phyloP scores from a whole-genome alignment of 2,113 vertebrate species.

The Gnathonemus echidnorhynchus region DNA sequence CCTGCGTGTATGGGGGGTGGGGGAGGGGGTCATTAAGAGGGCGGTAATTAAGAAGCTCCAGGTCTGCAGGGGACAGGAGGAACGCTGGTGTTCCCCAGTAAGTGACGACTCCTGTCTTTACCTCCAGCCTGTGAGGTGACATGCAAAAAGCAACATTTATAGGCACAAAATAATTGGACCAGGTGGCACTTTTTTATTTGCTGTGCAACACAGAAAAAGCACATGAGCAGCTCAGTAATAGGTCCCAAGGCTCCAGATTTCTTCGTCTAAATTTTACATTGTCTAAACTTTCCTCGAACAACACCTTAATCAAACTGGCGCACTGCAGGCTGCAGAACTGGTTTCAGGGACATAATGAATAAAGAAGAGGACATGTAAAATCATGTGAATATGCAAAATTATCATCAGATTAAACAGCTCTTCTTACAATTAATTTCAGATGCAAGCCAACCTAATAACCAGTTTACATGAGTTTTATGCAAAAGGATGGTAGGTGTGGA shows the following conservation, averaged over 20 bases:
- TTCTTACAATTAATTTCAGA: background rate
- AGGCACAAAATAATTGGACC: conserved; percentile 10
- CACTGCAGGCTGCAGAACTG: background rate
- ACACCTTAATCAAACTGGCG: background rate
- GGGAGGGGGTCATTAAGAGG: background rate
- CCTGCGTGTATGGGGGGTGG: background rate
- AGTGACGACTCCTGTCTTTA: background rate
- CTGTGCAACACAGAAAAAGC: background rate
- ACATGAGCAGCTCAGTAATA: background rate
- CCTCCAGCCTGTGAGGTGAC: background rate
- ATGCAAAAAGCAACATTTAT: background rate
- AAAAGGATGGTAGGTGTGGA: background rate
- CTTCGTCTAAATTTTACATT: conserved; percentile 3
- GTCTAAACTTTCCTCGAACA: background rate
- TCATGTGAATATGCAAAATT: background rate
- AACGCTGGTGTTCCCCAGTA: background rate
- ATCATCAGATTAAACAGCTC: background rate
- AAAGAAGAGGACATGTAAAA: background rate
- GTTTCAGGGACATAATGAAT: background rate
- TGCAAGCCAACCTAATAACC: background rate
- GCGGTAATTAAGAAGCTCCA: conserved; percentile 2
- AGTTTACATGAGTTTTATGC: background rate
- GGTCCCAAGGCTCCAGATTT: background rate
- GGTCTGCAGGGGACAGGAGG: background rate
- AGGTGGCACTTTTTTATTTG: background rate